Percentiles rank a stretch among this genome's conserved stretches.
These are phyloP conservation scores for Cheilosia pagana DNA, from an alignment of 2,888 invertebrate species.

Conservation along the genomic window DNA sequence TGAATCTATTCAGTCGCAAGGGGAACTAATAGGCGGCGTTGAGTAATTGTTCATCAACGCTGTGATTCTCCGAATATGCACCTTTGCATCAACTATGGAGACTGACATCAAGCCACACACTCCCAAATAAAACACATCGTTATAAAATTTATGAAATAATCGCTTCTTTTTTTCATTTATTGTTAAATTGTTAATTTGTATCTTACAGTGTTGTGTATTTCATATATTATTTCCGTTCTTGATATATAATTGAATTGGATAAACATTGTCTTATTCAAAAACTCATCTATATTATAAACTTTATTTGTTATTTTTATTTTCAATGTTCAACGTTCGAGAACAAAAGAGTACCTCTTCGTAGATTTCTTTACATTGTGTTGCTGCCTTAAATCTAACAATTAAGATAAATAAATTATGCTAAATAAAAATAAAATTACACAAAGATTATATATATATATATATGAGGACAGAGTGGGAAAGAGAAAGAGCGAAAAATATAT, in stretches of 20 bases:
- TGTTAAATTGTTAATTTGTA: constrained; percentile 62
- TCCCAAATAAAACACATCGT: constrained; percentile 14
- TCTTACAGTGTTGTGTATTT: constrained; percentile 59
- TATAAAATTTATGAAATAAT: constrained; percentile 71
- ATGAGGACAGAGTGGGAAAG: background rate
- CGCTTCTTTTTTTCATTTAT: constrained; percentile 46
- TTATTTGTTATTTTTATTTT: constrained; percentile 23
- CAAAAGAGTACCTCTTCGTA: constrained; percentile 25
- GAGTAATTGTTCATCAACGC: background rate
- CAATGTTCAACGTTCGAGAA: constrained; percentile 30
- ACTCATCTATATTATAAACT: constrained; percentile 25
- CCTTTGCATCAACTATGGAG: too few species aligned
- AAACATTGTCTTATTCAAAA: constrained; percentile 33
- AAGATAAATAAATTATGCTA: constrained; percentile 67
- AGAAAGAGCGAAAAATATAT: constrained; percentile 13
- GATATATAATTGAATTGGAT: constrained; percentile 38
- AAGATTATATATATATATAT: constrained; percentile 19
- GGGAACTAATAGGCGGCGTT: too few species aligned
- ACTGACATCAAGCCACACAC: too few species aligned
- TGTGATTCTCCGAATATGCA: too few species aligned
- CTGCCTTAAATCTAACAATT: constrained; percentile 54
- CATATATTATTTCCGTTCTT: constrained; percentile 29
- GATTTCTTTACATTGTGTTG: constrained; percentile 18
- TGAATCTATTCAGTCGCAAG: background rate
- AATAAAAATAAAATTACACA: constrained; percentile 42